Base-by-base conservation (phyloP, 2,888 invertebrate species). In the Eulithis prunata region DNA sequence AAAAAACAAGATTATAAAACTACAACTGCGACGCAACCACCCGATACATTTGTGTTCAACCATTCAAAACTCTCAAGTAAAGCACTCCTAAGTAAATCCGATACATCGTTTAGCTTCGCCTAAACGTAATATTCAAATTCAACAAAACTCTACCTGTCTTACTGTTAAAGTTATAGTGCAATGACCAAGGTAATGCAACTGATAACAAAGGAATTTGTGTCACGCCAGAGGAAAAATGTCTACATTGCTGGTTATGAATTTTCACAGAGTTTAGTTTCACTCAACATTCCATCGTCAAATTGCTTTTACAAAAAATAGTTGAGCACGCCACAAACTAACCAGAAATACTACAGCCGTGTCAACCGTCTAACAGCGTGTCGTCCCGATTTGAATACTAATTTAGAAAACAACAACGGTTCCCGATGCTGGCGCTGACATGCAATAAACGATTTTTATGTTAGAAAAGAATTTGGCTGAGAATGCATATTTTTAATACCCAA, bases 311-410 rank as follows among this genome's bases (percentile, higher is more conserved):
- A 76, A 68, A 57, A 73, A 78, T 75, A 75, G 71, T 77, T 75
- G 62, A 71, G 70, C 67, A 70, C 68, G 71, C 72, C 5, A 49
- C 49, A 49, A 49, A 49, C 49, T 49, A 49, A 49, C 49, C 49
- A 14, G 49, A 49, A 49, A 49, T 21, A 21, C 47, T 47, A 46
- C 49, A 49, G 10, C 49, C 49, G 49, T 21, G 70, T 70, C 72
- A 65, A 70, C 51, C 56, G 51, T 52, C 57, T 58, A 62, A 53
- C 55, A 51, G 57, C 65, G 57, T 67, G 65, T 65, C 73, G 73
- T 72, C 75, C 77, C 73, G 74, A 74, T 69, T 77, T 73, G 74
- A 77, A 79, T 80, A 73, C 75, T 75, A 75, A 78, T 82, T 81
- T 74, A 74, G 74, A 77, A 76, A 75, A 80, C 77, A 77, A 77